These are phyloP conservation scores for Oncorhynchus tshawytscha DNA, from an alignment of 2,113 vertebrate genomes.

Conservation along the genomic window DNA sequence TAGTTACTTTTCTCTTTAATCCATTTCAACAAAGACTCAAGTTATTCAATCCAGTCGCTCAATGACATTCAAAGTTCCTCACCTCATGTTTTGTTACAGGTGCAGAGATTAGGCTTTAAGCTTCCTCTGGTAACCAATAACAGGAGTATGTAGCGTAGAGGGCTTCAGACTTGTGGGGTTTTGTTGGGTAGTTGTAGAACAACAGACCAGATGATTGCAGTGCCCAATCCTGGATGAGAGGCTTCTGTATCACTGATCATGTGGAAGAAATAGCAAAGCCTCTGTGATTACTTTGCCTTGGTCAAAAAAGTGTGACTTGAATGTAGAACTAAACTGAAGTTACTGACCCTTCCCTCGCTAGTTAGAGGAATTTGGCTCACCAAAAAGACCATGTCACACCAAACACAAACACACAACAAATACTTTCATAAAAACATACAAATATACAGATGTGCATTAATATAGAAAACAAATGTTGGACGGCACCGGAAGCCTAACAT, in stretches of 20 bases:
- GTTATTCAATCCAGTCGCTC: neutral
- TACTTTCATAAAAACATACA: neutral
- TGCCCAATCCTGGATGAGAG: neutral
- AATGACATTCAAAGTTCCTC: neutral
- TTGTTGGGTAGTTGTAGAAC: neutral
- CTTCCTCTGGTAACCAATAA: neutral
- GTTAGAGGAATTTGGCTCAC: neutral
- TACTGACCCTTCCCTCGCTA: neutral
- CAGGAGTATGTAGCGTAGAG: neutral
- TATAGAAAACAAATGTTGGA: neutral
- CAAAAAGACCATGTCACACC: neutral
- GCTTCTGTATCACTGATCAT: conserved; percentile 6
- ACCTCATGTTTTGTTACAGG: conserved; percentile 54
- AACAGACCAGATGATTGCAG: neutral
- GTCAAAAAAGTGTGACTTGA: neutral
- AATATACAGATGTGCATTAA: neutral
- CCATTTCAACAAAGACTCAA: neutral
- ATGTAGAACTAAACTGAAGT: neutral
- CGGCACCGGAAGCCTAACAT: neutral
- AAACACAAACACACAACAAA: neutral
- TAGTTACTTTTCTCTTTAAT: neutral
- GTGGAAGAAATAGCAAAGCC: conserved; percentile 1
- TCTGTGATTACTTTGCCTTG: neutral
- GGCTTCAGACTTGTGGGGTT: neutral
- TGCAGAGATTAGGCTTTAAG: neutral